phyloP scores from a whole-genome alignment of 2,113 vertebrate species.

The Clarias batrachus region DNA sequence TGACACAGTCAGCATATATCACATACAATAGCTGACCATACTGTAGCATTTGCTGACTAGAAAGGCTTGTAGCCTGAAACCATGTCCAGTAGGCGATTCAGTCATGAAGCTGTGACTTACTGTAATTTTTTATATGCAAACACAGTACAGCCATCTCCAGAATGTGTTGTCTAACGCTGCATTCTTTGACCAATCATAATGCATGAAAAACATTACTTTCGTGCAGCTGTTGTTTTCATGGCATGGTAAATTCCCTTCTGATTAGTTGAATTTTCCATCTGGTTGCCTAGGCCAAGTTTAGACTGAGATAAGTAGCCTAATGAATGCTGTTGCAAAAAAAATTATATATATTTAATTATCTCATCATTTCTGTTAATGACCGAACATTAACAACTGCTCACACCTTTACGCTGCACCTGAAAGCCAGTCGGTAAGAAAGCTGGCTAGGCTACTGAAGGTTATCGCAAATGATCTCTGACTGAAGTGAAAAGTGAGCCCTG shows the following conservation, averaged over 20 bases:
- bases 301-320: neutral
- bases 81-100: neutral
- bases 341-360: neutral
- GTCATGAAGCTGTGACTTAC: neutral
- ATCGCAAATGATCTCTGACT: slow-evolving; percentile 27
- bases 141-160: neutral
- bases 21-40: neutral
- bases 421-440: neutral
- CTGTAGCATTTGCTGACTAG: neutral
- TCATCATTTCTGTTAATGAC: neutral
- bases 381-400: neutral
- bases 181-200: neutral
- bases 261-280: neutral
- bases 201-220: neutral
- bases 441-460: neutral
- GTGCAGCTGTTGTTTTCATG: neutral
- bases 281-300: neutral
- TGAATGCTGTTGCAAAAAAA: neutral
- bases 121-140: neutral
- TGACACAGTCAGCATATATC: slow-evolving; percentile 17
- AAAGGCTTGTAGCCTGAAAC: neutral
- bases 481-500: slow-evolving; percentile 54
- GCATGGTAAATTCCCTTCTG: neutral
- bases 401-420: slow-evolving; percentile 1
- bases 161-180: neutral